Evolutionary conservation across 2,888 invertebrate genomes (phyloP), one percentile per base, ranked within the genome.

Genomic region (Penaeus monodon): DNA sequence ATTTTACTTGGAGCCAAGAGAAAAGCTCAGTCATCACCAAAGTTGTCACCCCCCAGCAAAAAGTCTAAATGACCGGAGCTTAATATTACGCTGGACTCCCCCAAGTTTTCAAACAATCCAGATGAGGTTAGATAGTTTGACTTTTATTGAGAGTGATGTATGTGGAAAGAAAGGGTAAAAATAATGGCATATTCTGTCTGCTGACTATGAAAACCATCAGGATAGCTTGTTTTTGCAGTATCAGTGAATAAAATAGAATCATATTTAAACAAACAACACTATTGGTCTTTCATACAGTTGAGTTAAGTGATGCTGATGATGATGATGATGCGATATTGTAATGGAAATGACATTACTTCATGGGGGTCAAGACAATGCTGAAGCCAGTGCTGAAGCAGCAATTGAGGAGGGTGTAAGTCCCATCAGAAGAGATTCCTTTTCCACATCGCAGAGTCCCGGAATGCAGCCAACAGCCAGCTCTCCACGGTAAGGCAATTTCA

Each of bases 221-320:
- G 57, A 57, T 57, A 2, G 57, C 0, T 10, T 10, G 10, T 1
- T 57, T 57, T 57, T 57, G 14, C 49, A 38, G 38, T 38, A 38
- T 38, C 38, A 38, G 7, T 38, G n/a, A 24, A 33, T 70, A 29
- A 70, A 27, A 66, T 27, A 66, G 17, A 68, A 68, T 66, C 24
- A 66, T 68, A 68, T 68, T 73, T 38, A 24, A 70, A 84, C n/a
- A 44, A 84, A 79, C 82, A 90, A 91, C 49, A 88, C 85, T 80
- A 90, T 63, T 66, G 66, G 73, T 17, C 57, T 57, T 57, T 57
- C 17, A 3, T 57, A 33, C 44, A 85, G 85, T 81, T 10, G 85
- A 81, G 70, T 12, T 81, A 49, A 86, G 27, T 44, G 44, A 33
- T 17, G 77, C 14, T 10, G 49, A 82, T 70, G 81, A 82, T 64